phyloP scores from a whole-genome alignment of 2,888 invertebrate species.

The Strigamia transsilvanica region DNA sequence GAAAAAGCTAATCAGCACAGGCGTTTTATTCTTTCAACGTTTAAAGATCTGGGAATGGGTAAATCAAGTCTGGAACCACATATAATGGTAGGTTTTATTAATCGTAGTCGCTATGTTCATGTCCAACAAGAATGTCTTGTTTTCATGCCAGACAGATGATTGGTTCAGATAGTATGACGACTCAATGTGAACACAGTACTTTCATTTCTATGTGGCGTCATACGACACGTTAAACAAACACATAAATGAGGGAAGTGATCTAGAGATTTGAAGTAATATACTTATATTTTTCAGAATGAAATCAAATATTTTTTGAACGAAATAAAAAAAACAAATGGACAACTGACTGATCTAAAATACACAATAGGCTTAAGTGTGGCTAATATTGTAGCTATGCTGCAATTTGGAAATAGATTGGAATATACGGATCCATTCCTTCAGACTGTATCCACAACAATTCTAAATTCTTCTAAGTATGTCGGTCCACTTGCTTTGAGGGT shows the following conservation, averaged over 20 bases:
- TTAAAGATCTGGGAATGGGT: constrained; percentile 51
- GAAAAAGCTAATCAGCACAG: constrained; percentile 20
- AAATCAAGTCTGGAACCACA: constrained; percentile 38
- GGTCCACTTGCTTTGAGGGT: neutral
- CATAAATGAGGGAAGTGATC: no score
- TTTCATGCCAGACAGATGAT: no score
- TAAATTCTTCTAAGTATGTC: neutral
- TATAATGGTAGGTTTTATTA: constrained; percentile 3
- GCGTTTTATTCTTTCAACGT: neutral
- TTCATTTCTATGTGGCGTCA: no score
- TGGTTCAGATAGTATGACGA: no score
- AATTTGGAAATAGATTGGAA: neutral
- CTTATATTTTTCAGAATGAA: neutral
- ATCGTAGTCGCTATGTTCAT: no score
- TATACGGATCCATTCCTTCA: neutral
- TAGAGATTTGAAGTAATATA: neutral
- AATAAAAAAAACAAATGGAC: neutral
- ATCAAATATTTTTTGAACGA: neutral
- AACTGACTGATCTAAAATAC: neutral
- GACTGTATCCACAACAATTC: neutral
- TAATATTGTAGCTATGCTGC: neutral
- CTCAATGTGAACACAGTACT: no score
- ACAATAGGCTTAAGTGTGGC: neutral
- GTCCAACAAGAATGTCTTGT: no score
- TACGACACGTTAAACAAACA: no score